Evolutionary conservation across 2,888 invertebrate species (phyloP).

Genomic region (Chouioia cunea): DNA sequence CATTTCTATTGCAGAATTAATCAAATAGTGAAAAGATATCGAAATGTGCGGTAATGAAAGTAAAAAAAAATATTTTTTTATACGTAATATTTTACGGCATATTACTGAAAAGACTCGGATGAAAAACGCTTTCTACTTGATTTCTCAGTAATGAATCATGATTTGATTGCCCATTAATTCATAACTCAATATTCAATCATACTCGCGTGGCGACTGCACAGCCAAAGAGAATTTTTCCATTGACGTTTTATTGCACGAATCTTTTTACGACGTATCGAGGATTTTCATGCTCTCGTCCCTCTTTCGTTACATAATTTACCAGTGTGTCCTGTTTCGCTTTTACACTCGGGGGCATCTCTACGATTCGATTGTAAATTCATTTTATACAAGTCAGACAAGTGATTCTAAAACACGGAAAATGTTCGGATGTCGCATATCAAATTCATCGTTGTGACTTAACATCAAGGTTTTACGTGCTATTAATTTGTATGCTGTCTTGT

Average conservation of each 20-base stretch:
- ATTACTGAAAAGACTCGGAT: too few relatives aligned
- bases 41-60: too few relatives aligned
- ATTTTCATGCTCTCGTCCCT: conserved; percentile 12
- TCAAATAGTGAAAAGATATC: too few relatives aligned
- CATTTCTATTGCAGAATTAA: too few relatives aligned
- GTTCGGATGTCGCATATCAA: too few relatives aligned
- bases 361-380: conserved; percentile 20
- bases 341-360: conserved; percentile 1
- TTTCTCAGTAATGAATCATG: conserved; percentile 19
- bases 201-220: neutral
- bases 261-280: conserved; percentile 29
- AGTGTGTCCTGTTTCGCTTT: neutral
- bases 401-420: neutral
- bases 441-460: too few relatives aligned
- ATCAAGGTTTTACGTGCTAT: too few relatives aligned
- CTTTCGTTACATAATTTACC: conserved; percentile 20
- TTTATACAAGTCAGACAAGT: conserved; percentile 2
- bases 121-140: neutral
- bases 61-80: too few relatives aligned
- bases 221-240: conserved; percentile 24
- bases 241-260: conserved; percentile 36
- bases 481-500: too few relatives aligned
- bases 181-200: conserved; percentile 20
- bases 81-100: too few relatives aligned
- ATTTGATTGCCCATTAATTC: conserved; percentile 41